A percentile compares a stretch with the other conserved stretches of the same genome.
Conservation (phyloP, 2,888 invertebrate genomes). For the Coleophora deauratella region DNA sequence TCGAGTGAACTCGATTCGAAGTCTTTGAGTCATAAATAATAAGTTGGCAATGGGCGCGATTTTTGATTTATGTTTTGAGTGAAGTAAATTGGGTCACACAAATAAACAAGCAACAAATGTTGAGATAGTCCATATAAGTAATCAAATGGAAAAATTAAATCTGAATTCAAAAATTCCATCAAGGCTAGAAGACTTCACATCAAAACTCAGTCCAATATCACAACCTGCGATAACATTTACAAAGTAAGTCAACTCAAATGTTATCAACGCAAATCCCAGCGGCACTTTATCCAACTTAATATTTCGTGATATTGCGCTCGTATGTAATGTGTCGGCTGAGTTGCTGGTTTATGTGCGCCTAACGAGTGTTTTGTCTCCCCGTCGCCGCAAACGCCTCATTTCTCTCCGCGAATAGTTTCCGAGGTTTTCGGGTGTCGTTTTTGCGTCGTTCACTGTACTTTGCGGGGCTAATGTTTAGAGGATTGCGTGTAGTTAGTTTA, state of each 20-base stretch:
- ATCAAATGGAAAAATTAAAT: too few relatives aligned
- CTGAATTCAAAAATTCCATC: too few relatives aligned
- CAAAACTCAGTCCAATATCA: too few relatives aligned
- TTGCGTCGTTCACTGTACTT: slow-evolving; percentile 20
- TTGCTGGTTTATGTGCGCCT: slow-evolving; percentile 8
- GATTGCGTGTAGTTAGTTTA: slow-evolving; percentile 25
- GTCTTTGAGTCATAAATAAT: slow-evolving; percentile 1
- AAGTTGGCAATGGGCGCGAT: neutral
- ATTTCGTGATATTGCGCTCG: neutral
- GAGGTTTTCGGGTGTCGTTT: slow-evolving; percentile 22
- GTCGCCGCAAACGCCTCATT: slow-evolving; percentile 18
- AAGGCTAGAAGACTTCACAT: too few relatives aligned
- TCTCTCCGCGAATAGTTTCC: slow-evolving; percentile 25
- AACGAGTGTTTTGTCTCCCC: slow-evolving; percentile 13
- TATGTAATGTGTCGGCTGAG: slow-evolving; percentile 1
- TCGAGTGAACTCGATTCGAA: neutral
- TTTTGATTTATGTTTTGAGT: neutral
- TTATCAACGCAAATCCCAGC: too few relatives aligned
- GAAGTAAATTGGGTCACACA: too few relatives aligned
- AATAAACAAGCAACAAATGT: too few relatives aligned
- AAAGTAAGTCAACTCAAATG: too few relatives aligned
- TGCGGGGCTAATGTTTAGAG: slow-evolving; percentile 27
- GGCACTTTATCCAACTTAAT: too few relatives aligned
- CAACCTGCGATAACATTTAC: too few relatives aligned
- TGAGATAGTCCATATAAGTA: too few relatives aligned